Evolutionary conservation across 64 coral and sea anemone genomes (phyloP).

Genomic region (Porites australiensis): DNA sequence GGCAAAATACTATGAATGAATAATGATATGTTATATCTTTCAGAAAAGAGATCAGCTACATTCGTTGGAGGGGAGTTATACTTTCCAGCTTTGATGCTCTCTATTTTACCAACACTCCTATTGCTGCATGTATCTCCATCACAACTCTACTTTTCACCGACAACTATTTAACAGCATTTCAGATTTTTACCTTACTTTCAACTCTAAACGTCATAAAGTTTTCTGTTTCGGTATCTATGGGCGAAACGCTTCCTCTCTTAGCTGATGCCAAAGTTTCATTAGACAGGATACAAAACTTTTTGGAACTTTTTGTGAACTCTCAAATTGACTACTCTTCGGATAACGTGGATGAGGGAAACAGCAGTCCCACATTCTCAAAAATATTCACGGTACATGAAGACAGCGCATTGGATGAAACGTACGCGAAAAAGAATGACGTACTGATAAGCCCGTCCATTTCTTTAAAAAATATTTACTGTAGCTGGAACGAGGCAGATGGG

Average conservation of each 20-base stretch:
- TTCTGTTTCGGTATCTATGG: constrained; percentile 22
- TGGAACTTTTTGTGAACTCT: background rate
- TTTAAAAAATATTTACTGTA: constrained; percentile 19
- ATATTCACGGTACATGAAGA: background rate
- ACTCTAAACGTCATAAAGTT: constrained; percentile 19
- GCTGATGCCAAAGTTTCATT: constrained; percentile 43
- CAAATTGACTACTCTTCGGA: background rate
- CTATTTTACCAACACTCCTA: constrained; percentile 2
- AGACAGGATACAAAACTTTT: constrained; percentile 26
- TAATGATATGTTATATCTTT: background rate
- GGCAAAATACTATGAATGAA: no score
- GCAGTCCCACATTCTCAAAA: background rate
- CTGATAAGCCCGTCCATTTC: background rate
- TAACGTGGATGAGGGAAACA: background rate
- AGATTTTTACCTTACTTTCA: constrained; percentile 21
- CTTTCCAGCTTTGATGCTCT: constrained; percentile 34
- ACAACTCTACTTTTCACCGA: constrained; percentile 25
- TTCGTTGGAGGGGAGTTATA: constrained; percentile 15
- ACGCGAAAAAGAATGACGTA: no score
- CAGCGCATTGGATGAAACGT: background rate
- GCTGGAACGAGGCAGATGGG: constrained; percentile 10
- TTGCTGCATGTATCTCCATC: constrained; percentile 13
- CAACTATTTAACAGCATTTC: constrained; percentile 17
- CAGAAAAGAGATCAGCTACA: constrained; percentile 43
- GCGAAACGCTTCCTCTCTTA: constrained; percentile 23